Evolutionary conservation across 2,113 vertebrate species (phyloP), one percentile per base, ranked within the genome.

Genomic region (Illadopsis cleaveri): DNA sequence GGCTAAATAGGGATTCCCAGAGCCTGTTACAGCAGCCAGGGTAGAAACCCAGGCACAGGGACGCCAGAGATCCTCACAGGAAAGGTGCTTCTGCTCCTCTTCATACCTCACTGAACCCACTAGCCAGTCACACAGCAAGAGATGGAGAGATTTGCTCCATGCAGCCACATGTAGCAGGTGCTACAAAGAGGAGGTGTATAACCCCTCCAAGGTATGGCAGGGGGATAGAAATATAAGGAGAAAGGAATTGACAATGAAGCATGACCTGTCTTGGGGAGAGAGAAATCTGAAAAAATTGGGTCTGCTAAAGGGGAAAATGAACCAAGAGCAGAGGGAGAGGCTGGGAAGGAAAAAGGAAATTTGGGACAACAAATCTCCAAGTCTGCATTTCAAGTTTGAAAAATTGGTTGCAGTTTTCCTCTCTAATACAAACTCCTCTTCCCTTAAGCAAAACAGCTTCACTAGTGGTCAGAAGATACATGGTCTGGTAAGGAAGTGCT

Each of bases 161-260:
- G 15, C 16, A 68, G 31, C 19, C 35, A 12, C 8, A 2, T 4
- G 31, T 21, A 66, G n/a, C 2, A 17, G 45, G 35, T 48, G 60
- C 58, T 47, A 22, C 0, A 2, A 38, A 66, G 47, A 25, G 23
- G 18, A 66, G 37, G 40, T 0, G 0, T 23, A 3, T 17, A 65
- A 66, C 22, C 10, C 6, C 28, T 58, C 31, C 19, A 66, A 72
- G 31, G 14, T 20, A 65, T 30, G 22, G 50, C 64, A 81, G 17
- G 31, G 50, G 13, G 44, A 61, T 5, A 70, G 47, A 86, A 61
- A 58, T 33, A n/a, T 0, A 62, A 50, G 35, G 40, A 56, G 25
- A 45, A 70, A 71, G 25, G 58, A 85, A 66, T 38, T 42, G 13
- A 16, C 8, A 24, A 13, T 27, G n/a, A 71, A 45, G 5, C 4